These are phyloP conservation scores for Burhinus oedicnemus DNA, from an alignment of 2,113 vertebrate genomes.

Conservation along the genomic window DNA sequence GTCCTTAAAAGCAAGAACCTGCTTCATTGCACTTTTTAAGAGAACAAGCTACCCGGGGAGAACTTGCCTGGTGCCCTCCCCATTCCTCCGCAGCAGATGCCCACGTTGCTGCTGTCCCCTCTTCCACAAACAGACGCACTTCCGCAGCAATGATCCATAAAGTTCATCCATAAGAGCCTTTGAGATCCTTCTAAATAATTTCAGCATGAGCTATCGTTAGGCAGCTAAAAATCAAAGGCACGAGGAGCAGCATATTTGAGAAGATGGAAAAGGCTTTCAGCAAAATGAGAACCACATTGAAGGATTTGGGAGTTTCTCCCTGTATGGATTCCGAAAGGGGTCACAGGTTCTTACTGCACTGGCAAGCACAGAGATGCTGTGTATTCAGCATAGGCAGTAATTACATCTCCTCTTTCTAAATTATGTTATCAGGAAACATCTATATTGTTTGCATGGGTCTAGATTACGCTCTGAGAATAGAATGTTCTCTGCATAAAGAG, in stretches of 20 bases:
- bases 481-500: conserved; percentile 60
- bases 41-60: neutral
- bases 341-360: neutral
- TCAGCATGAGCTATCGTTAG: conserved; percentile 7
- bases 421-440: conserved; percentile 63
- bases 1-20: neutral
- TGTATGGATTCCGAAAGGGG: neutral
- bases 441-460: conserved; percentile 48
- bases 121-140: neutral
- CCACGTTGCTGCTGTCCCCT: neutral
- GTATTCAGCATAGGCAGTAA: conserved; percentile 43
- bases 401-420: conserved; percentile 52
- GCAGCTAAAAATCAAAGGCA: conserved; percentile 45
- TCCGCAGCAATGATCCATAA: neutral
- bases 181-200: conserved; percentile 45
- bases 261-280: neutral
- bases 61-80: neutral
- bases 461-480: conserved; percentile 64
- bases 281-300: conserved; percentile 40
- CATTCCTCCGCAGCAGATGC: neutral
- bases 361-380: neutral
- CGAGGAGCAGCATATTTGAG: neutral
- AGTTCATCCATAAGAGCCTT: neutral
- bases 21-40: neutral
- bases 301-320: conserved; percentile 10